Base-by-base conservation (phyloP, 92 coral and sea anemone species). In the Pocillopora meandrina region DNA sequence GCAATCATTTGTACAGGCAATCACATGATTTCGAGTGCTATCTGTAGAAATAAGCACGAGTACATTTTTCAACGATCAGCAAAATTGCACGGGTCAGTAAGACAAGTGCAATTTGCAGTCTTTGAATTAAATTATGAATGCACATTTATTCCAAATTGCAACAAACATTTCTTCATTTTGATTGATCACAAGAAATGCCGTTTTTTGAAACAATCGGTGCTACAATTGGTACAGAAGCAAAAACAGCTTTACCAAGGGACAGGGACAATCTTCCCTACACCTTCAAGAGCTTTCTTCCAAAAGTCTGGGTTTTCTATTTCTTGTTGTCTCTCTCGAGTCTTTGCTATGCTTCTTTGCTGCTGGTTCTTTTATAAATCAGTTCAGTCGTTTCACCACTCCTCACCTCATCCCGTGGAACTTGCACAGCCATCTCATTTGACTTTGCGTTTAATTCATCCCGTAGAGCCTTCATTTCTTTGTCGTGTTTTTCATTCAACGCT, bases 371-470 rank as follows among this genome's bases (percentile, higher is more conserved):
- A 3, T 14, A 0, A 34, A 35, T 70, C 56, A 70, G 0, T 4
- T n/a, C 56, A 15, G n/a, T 1, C 20, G 74, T 70, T 70, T n/a
- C 52, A 36, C 3, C 17, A 9, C 5, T 9, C 55, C 0, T 70
- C 33, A 11, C 0, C 0, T 16, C 57, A 70, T 20, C 14, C 42
- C 20, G 21, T 52, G 83, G 73, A 10, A 49, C 62, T 17, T 52
- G 31, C 56, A 1, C 20, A 21, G 10, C 9, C 12, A 52, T 16
- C 11, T 79, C 83, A 26, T 79, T 36, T 13, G 55, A 63, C 83
- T 47, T 79, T 55, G 49, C 63, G n/a, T 79, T 65, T 55, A 79
- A 47, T 2, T 79, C 83, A 79, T 79, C 62, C 4, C 65, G 83
- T 12, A 79, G 42, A 14, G 62, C 74, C 18, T 65, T 65, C 83